These are phyloP conservation scores for Echinarachnius parma DNA, from an alignment of 53 echinoderm and acorn worm species.

Conservation along the genomic window DNA sequence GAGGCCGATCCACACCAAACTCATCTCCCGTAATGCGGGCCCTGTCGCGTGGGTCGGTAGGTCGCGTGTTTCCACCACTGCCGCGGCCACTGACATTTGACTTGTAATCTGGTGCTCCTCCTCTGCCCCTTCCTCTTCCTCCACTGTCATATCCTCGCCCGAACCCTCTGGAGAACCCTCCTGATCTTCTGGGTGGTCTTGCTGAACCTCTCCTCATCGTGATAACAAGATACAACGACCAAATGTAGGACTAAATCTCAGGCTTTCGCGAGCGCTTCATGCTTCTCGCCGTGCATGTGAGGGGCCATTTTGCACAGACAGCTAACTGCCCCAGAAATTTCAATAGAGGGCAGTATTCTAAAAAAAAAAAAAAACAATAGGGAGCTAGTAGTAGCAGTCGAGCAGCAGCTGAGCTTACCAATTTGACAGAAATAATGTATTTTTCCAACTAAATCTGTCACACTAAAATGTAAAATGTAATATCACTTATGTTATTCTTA, in stretches of 20 bases:
- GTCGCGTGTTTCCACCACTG: background rate
- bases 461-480: no score
- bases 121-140: background rate
- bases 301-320: no score
- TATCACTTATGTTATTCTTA: no score
- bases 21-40: constrained; percentile 12
- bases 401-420: no score
- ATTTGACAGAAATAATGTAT: no score
- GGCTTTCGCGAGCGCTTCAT: no score
- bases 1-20: background rate
- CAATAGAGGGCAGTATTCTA: no score
- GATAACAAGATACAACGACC: background rate
- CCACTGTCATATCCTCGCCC: constrained; percentile 32
- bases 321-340: no score
- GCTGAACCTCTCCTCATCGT: constrained; percentile 30
- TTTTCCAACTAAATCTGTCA: no score
- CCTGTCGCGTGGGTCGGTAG: constrained; percentile 25
- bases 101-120: constrained; percentile 2
- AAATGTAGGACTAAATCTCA: background rate
- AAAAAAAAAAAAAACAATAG: no score
- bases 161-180: background rate
- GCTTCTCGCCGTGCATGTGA: no score
- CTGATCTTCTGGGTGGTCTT: background rate
- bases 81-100: background rate
- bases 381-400: no score